Percentiles rank a stretch among this genome's conserved stretches.
phyloP scores from a whole-genome alignment of 2,888 invertebrate genomes.

The Cordilura impudica region DNA sequence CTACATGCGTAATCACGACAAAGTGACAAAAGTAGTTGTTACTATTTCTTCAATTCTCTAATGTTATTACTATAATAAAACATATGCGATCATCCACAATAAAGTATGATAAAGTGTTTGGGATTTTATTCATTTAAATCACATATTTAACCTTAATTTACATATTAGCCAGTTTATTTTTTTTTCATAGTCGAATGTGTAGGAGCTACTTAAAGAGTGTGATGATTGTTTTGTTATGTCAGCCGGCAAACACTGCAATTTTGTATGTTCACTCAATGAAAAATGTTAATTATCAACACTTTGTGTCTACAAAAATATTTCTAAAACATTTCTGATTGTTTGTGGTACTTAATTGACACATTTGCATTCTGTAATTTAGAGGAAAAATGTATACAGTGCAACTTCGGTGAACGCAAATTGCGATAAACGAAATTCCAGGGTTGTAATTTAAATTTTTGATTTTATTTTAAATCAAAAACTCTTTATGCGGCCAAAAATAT shows the following conservation, averaged over 20 bases:
- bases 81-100: constrained; percentile 1
- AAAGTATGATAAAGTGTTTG: background rate
- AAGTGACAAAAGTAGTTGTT: constrained; percentile 45
- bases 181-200: background rate
- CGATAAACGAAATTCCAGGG: no score
- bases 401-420: no score
- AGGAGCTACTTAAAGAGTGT: background rate
- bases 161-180: background rate
- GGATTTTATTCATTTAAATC: constrained; percentile 56
- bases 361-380: no score
- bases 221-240: constrained; percentile 10
- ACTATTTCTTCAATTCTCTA: constrained; percentile 11
- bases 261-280: constrained; percentile 7
- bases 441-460: no score
- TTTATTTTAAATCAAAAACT: no score
- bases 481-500: no score
- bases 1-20: constrained; percentile 52
- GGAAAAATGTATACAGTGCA: no score
- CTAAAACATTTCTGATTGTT: no score
- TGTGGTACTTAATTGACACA: no score
- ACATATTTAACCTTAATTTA: constrained; percentile 58
- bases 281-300: no score
- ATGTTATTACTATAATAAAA: constrained; percentile 13
- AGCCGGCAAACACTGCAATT: constrained; percentile 3
- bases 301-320: no score